Base-by-base conservation (phyloP, 1,140 invertebrate genomes). In the Himalopsyche phryganea region DNA sequence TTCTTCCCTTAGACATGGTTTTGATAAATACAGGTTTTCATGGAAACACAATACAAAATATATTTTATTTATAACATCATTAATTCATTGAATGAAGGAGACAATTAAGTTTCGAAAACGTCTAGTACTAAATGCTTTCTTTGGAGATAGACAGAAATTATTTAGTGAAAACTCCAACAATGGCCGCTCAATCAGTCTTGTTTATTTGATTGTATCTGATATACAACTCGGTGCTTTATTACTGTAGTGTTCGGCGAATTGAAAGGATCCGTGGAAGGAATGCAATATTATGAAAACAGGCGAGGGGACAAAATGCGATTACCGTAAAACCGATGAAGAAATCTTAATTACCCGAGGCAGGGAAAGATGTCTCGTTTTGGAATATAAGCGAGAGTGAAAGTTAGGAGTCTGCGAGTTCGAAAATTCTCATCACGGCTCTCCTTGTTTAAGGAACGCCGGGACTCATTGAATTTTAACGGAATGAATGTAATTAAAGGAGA, bases 401-500 rank as follows among this genome's bases (percentile, higher is more conserved):
- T 60, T 56, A 50, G 28, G 23, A 58, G 35, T 46, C 36, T 56
- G 41, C 49, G 50, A 54, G 44, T 41, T 41, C 18, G 19, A 28
- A 45, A 19, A 53, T 53, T 62, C 55, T 23, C 60, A 54, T 58
- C 60, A 50, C 60, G 55, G 50, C 50, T n/a, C 33, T n/a, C 38
- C 45, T 41, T 49, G 53, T 61, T 57, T 50, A 57, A 53, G 51
- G 45, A 54, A 54, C 45, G 54, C 33, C 23, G 53, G 45, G 40
- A 40, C 55, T 62, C 60, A 62, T 62, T 62, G 56, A 63, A 63
- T 63, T 63, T 63, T 59, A 63, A 56, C 56, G 58, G 58, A 59
- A 63, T 51, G 50, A 56, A 56, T 49, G 46, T 63, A 63, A 63
- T 63, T 63, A 59, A 47, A 59, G 42, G 38, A 51, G 51, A 63